phyloP scores from a whole-genome alignment of 2,113 vertebrate genomes.

The Turdus rufiventris region DNA sequence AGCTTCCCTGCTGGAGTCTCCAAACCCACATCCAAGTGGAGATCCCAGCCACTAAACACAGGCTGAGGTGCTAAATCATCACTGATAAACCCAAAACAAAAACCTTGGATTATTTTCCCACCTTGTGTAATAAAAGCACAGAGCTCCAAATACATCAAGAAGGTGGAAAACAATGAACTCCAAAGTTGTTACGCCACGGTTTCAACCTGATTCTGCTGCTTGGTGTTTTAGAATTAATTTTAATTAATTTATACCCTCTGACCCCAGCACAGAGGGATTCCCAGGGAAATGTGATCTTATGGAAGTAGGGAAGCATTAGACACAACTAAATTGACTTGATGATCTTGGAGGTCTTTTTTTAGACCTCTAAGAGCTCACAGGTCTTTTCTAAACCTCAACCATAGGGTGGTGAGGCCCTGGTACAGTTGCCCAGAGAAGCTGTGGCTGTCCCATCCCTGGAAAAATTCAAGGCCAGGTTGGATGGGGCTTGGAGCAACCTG shows the following conservation, averaged over 20 bases:
- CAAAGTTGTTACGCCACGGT: not conserved
- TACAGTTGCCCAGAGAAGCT: not conserved
- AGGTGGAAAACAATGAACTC: not conserved
- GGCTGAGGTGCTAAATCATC: not conserved
- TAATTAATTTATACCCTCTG: not conserved
- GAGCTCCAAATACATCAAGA: not conserved
- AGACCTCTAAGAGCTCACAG: not conserved
- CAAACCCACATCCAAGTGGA: not conserved
- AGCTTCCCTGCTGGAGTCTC: not conserved
- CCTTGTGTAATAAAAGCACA: not conserved
- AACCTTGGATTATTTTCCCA: not conserved
- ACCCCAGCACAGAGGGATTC: not conserved
- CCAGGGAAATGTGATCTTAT: not conserved
- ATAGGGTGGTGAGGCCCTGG: not conserved
- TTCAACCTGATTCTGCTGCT: not conserved
- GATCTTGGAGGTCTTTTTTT: not conserved
- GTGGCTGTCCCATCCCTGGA: not conserved
- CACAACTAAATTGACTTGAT: fast-evolving
- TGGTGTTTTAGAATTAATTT: not conserved
- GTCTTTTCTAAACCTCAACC: not conserved
- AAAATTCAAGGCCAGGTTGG: not conserved
- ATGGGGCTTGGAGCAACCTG: not conserved
- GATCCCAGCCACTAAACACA: not conserved
- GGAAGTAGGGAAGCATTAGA: not conserved
- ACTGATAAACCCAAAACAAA: not conserved